Conservation (phyloP, 2,113 vertebrate species). For the Leptosomus discolor region DNA sequence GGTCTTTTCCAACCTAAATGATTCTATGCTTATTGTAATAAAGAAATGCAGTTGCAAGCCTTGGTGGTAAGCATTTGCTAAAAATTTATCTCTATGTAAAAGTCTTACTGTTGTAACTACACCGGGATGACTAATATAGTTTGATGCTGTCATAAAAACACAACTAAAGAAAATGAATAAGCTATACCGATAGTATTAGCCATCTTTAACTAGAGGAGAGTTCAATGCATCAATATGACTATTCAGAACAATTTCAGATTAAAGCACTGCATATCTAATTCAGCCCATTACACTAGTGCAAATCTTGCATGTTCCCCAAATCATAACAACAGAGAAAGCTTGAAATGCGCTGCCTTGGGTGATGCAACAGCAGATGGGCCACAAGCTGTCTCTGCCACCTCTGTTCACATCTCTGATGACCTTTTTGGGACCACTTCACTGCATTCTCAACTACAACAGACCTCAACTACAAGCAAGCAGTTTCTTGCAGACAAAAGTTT, state of each 20-base stretch:
- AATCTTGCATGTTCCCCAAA: neutral
- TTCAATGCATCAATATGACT: neutral
- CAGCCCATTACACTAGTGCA: neutral
- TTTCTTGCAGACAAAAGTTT: neutral
- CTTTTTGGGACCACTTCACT: neutral
- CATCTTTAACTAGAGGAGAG: neutral
- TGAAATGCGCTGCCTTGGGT: neutral
- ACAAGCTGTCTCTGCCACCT: neutral
- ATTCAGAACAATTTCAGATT: neutral
- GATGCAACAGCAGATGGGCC: neutral
- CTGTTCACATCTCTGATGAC: neutral
- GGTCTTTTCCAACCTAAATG: no score
- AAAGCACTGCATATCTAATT: neutral
- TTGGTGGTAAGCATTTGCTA: neutral
- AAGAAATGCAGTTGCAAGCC: neutral
- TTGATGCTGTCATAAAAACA: neutral
- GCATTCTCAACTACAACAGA: neutral
- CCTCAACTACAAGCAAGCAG: neutral
- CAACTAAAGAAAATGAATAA: neutral
- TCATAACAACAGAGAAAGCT: neutral
- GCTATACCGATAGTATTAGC: neutral
- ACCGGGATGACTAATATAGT: neutral
- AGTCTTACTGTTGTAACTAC: neutral
- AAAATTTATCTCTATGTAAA: neutral
- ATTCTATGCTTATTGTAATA: neutral